Percentiles rank a stretch among this genome's conserved stretches.
Evolutionary conservation across 1,140 invertebrate species (phyloP).

Genomic region (Bicyclus anynana): DNA sequence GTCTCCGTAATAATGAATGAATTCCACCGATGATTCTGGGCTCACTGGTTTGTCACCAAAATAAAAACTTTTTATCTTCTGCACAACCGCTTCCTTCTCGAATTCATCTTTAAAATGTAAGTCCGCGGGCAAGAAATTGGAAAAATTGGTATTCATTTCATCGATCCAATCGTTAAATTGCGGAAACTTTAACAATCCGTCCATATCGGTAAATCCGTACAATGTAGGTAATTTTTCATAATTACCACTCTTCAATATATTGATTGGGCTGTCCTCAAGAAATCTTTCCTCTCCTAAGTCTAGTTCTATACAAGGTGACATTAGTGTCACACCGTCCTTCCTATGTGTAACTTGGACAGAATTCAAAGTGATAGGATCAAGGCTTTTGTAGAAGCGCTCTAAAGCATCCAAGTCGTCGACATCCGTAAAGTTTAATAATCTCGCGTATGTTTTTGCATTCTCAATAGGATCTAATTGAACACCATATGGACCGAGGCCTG

Average conservation of each 20-base stretch:
- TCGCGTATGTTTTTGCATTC: slow-evolving; percentile 37
- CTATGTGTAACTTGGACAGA: background rate
- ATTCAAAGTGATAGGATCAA: background rate
- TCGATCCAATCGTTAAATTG: slow-evolving; percentile 17
- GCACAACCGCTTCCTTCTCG: slow-evolving; percentile 21
- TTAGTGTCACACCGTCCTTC: slow-evolving; percentile 10
- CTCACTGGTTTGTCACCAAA: slow-evolving; percentile 24
- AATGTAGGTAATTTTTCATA: slow-evolving; percentile 24
- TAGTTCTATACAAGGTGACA: slow-evolving; percentile 28
- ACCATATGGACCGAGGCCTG: slow-evolving; percentile 23
- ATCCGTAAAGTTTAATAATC: slow-evolving; percentile 12
- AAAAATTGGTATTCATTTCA: slow-evolving; percentile 29
- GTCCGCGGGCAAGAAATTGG: slow-evolving; percentile 30
- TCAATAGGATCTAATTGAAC: slow-evolving; percentile 40
- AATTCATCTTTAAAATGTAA: slow-evolving; percentile 22
- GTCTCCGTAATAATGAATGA: slow-evolving; percentile 41
- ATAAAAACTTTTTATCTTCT: slow-evolving; percentile 31
- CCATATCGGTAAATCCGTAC: slow-evolving; percentile 28
- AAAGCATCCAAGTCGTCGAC: background rate
- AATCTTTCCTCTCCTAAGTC: slow-evolving; percentile 24
- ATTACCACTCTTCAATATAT: slow-evolving; percentile 26
- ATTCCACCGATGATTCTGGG: slow-evolving; percentile 18
- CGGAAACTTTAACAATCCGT: slow-evolving; percentile 14
- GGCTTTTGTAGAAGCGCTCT: background rate
- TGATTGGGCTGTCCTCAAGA: slow-evolving; percentile 22